These are phyloP conservation scores for Trogon melanurus DNA, from an alignment of 2,113 vertebrate genomes.

Conservation along the genomic window DNA sequence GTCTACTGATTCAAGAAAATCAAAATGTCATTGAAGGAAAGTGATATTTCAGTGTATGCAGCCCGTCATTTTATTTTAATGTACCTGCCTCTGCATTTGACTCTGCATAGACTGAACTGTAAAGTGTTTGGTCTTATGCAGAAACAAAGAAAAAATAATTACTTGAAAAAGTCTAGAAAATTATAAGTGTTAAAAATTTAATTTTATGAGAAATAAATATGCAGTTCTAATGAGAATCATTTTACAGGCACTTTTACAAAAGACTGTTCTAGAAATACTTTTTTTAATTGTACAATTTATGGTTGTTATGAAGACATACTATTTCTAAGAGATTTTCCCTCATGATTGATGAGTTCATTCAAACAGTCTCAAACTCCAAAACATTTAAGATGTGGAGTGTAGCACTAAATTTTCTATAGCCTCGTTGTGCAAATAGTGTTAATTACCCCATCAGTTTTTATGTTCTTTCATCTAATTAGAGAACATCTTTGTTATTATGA, in stretches of 20 bases:
- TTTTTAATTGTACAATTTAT: neutral
- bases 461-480: neutral
- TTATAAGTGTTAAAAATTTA: neutral
- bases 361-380: neutral
- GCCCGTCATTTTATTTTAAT: conserved; percentile 25
- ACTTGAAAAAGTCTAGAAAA: neutral
- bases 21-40: conserved; percentile 53
- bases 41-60: conserved; percentile 5
- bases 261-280: neutral
- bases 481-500: neutral
- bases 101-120: neutral
- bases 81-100: neutral
- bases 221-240: neutral
- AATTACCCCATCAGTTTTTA: neutral
- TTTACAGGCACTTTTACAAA: neutral
- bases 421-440: neutral
- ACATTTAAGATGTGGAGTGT: neutral
- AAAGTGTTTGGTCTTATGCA: neutral
- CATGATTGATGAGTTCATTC: neutral
- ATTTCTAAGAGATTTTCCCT: neutral
- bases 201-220: neutral
- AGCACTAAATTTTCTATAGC: neutral
- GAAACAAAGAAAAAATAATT: neutral
- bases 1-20: conserved; percentile 49
- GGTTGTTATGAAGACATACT: neutral